Conservation (phyloP, 2,888 invertebrate species). For the Callyntrura guangdongensis region DNA sequence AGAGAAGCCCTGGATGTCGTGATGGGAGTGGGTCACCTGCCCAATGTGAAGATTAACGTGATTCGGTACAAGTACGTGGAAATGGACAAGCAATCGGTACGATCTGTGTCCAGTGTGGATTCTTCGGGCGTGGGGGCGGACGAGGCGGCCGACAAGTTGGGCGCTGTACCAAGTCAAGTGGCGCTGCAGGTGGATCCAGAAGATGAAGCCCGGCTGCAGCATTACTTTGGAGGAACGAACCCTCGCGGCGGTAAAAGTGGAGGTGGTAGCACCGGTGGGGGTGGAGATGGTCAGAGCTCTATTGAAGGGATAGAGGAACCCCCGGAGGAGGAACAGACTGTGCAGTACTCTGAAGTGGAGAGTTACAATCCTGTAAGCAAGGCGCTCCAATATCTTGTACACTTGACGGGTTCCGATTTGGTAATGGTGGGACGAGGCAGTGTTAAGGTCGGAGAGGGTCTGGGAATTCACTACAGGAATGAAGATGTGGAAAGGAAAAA, state of each 20-base stretch:
- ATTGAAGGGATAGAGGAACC: not conserved
- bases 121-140: not conserved
- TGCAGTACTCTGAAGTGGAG: slow-evolving; percentile 67
- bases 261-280: not conserved
- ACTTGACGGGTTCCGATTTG: slow-evolving; percentile 69
- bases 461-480: slow-evolving; percentile 61
- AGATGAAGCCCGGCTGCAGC: slow-evolving; percentile 42
- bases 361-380: slow-evolving; percentile 70
- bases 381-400: slow-evolving; percentile 61
- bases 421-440: slow-evolving; percentile 73
- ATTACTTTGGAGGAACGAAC: slow-evolving; percentile 38
- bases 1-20: slow-evolving; percentile 73
- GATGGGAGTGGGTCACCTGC: slow-evolving; percentile 50
- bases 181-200: slow-evolving; percentile 34
- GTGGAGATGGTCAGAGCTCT: too few relatives aligned
- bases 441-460: slow-evolving; percentile 26
- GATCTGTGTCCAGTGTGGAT: not conserved
- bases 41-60: slow-evolving; percentile 57
- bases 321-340: slow-evolving; percentile 6
- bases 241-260: not conserved
- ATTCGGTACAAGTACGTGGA: slow-evolving; percentile 29
- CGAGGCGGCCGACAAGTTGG: slow-evolving; percentile 42
- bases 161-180: not conserved
- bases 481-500: slow-evolving; percentile 71
- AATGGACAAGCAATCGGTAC: not conserved